Percentiles rank a stretch among this genome's conserved stretches.
These are phyloP conservation scores for Neodiprion fabricii DNA, from an alignment of 1,140 invertebrate genomes.

Conservation along the genomic window DNA sequence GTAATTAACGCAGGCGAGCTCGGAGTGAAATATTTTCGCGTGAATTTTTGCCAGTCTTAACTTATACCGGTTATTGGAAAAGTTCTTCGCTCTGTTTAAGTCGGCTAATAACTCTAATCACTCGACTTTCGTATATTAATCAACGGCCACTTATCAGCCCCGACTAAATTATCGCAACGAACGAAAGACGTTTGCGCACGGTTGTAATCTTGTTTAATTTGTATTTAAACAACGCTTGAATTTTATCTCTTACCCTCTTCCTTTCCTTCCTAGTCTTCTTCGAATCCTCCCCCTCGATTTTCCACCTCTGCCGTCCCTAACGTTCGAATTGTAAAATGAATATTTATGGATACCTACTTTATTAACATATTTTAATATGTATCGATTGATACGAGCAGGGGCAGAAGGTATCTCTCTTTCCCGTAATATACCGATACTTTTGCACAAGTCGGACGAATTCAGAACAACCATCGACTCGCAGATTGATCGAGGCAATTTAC, in stretches of 20 bases:
- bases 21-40: neutral
- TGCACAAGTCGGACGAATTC: neutral
- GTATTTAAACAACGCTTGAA: neutral
- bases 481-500: neutral
- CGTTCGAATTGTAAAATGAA: neutral
- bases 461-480: neutral
- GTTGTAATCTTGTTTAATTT: neutral
- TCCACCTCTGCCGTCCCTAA: neutral
- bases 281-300: no score
- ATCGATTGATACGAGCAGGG: neutral
- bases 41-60: neutral
- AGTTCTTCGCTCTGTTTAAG: neutral
- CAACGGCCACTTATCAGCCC: neutral
- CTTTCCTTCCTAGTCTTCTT: no score
- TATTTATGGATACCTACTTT: neutral
- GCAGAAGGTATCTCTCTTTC: no score
- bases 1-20: neutral
- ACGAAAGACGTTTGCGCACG: neutral
- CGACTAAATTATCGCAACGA: neutral
- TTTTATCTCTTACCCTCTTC: neutral
- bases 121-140: neutral
- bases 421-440: no score
- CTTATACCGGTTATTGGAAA: neutral
- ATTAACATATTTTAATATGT: neutral
- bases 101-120: conserved; percentile 7